Evolutionary conservation across 1,140 invertebrate species (phyloP), one percentile per base, ranked within the genome.

Genomic region (Dendrolimus kikuchii): DNA sequence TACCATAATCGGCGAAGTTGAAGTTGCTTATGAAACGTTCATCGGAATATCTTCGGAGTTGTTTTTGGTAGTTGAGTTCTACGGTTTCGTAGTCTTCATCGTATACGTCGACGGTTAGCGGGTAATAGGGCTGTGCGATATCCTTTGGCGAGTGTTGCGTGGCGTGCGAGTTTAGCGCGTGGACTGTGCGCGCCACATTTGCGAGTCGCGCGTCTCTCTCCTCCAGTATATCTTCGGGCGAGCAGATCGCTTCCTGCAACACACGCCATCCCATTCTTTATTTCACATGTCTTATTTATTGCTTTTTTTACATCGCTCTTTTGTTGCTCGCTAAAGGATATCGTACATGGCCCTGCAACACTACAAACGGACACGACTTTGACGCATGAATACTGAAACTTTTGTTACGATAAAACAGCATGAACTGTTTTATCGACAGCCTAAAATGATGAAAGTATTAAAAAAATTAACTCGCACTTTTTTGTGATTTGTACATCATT

Each of bases 241-340:
- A 90, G 90, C 92, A 93, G 86, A 94, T 89, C 83, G 88, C 89
- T 82, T 90, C 92, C 93, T 94, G 92, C 89, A 93, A 93, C 89
- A 88, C 86, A 88, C 87, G 85, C 84, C 87, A 90, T 88, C 75
- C 77, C 60, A 68, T 83, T 88, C 79, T 90, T 79, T 77, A 64
- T 71, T 66, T 74, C 61, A 70, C 51, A 64, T 57, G 55, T 55
- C 44, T 65, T 23, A 23, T 23, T 23, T 23, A 23, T 23, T 23
- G 1, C 1, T 3, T 23, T 23, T 23, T 23, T 51, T 62, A 56
- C 44, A 41, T 50, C 40, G 42, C 46, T 46, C 54, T 23, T 23
- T 23, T 63, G 53, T 67, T 54, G 60, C 68, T 76, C 71, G 71
- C 73, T 49, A 76, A 67, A 72, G 66, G 77, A 78, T 75, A 74